A percentile compares a stretch with the other conserved stretches of the same genome.
These are phyloP conservation scores for Bombus polaris DNA, from an alignment of 1,140 invertebrate genomes.

Conservation along the genomic window DNA sequence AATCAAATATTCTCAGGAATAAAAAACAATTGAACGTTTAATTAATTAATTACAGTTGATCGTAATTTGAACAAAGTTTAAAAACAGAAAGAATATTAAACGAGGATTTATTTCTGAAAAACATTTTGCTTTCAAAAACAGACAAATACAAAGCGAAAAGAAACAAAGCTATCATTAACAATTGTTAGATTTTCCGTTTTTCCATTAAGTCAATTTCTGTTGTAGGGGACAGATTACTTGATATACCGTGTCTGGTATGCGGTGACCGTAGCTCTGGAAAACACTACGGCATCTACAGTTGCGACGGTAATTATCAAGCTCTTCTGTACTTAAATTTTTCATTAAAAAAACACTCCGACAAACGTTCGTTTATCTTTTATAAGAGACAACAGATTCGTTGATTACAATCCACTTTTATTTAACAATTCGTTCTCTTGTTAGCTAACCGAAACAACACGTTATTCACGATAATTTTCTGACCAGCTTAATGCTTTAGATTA, in stretches of 20 bases:
- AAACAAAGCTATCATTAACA: neutral
- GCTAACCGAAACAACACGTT: neutral
- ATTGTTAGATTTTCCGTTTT: conserved; percentile 3
- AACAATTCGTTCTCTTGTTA: neutral
- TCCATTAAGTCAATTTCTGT: conserved; percentile 63
- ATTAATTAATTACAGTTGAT: neutral
- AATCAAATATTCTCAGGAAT: neutral
- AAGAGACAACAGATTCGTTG: conserved; percentile 31
- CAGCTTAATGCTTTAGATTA: neutral
- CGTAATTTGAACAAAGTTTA: too few relatives aligned
- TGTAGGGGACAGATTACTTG: conserved; percentile 94
- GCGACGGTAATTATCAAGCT: conserved; percentile 90
- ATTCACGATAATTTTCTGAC: neutral
- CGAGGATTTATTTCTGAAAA: too few relatives aligned
- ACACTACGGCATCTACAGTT: conserved; percentile 98
- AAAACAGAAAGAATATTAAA: neutral
- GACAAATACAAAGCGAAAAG: neutral
- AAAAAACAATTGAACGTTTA: neutral
- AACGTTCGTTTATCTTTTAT: neutral
- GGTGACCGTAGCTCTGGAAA: conserved; percentile 98
- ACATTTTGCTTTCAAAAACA: neutral
- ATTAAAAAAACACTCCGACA: neutral
- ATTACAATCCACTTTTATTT: conserved; percentile 18
- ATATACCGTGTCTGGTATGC: conserved; percentile 98
- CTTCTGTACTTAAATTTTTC: conserved; percentile 36